These are phyloP conservation scores for Aplocera efformata DNA, from an alignment of 2,888 invertebrate genomes.

Conservation along the genomic window DNA sequence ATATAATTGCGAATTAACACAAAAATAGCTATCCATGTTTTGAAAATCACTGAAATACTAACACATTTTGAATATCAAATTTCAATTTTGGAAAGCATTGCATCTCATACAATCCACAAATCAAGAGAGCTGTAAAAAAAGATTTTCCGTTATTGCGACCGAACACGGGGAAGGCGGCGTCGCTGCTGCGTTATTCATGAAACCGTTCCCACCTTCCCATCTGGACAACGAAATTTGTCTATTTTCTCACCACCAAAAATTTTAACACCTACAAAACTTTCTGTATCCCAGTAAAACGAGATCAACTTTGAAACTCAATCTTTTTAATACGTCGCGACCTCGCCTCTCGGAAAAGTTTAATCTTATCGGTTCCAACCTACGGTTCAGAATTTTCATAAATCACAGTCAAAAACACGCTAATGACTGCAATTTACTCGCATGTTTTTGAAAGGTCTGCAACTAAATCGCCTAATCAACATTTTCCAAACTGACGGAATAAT, in stretches of 20 bases:
- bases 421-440: constrained; percentile 12
- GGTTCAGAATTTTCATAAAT: constrained; percentile 18
- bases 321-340: constrained; percentile 27
- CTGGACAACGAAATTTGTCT: constrained; percentile 59
- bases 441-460: constrained; percentile 11
- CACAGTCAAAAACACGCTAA: constrained; percentile 12
- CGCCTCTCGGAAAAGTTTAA: constrained; percentile 19
- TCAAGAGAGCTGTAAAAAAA: constrained; percentile 50
- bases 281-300: constrained; percentile 40
- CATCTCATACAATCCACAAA: constrained; percentile 38
- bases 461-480: constrained; percentile 14
- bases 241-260: constrained; percentile 51
- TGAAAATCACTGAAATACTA: no score
- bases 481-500: constrained; percentile 23
- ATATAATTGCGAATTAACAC: no score
- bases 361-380: constrained; percentile 20
- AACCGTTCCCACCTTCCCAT: constrained; percentile 48
- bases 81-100: constrained; percentile 19
- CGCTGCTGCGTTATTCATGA: constrained; percentile 64
- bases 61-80: no score
- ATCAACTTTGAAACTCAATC: constrained; percentile 35
- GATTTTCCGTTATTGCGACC: constrained; percentile 50
- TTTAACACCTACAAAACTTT: constrained; percentile 46
- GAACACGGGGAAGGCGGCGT: constrained; percentile 61
- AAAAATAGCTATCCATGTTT: no score